Conservation (phyloP, 2,888 invertebrate genomes). For the Ophion slaviceki region DNA sequence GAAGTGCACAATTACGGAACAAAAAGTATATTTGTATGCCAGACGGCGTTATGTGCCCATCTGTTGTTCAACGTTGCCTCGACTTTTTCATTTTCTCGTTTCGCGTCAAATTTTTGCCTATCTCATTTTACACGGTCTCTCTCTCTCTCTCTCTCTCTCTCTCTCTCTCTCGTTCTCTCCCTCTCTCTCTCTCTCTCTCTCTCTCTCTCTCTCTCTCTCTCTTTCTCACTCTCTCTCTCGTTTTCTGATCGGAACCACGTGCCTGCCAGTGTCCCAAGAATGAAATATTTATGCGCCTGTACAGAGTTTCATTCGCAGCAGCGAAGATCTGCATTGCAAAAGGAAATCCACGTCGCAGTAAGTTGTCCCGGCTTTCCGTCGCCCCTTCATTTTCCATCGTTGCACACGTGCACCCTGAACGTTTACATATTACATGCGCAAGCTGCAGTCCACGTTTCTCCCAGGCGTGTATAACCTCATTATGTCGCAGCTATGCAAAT, state of each 20-base stretch:
- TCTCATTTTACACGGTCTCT: not conserved
- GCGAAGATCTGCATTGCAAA: constrained; percentile 55
- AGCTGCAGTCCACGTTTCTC: not conserved
- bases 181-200: not conserved
- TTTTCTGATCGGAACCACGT: not conserved
- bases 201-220: not conserved
- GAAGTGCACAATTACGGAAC: not conserved
- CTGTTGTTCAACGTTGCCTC: not conserved
- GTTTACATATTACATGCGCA: constrained; percentile 3
- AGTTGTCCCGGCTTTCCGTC: constrained; percentile 6
- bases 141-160: not conserved
- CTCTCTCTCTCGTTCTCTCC: not conserved
- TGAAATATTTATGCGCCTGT: constrained; percentile 48
- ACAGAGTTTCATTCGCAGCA: constrained; percentile 20
- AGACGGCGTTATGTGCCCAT: not conserved
- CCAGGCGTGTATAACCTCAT: not conserved
- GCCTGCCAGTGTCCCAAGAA: not conserved
- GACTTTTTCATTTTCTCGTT: not conserved
- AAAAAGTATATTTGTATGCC: not conserved
- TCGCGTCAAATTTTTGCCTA: not conserved
- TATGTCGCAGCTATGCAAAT: not conserved
- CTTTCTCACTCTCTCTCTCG: not conserved
- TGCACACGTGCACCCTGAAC: not conserved
- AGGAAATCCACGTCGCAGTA: constrained; percentile 16
- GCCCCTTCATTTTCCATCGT: not conserved